These are phyloP conservation scores for Actenoides lindsayi DNA, from an alignment of 2,113 vertebrate species.

Conservation along the genomic window DNA sequence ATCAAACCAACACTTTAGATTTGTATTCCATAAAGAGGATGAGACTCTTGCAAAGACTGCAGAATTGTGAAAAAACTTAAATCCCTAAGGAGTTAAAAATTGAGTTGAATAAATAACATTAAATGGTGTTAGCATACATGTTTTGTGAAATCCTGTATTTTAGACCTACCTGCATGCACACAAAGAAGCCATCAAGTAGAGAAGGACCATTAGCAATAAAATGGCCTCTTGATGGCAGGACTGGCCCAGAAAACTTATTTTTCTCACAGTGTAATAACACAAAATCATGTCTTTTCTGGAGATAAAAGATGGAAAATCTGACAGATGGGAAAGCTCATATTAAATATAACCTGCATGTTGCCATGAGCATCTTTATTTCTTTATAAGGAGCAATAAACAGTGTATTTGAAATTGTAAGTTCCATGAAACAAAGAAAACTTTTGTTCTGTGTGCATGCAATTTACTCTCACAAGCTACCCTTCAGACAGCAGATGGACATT, in stretches of 20 bases:
- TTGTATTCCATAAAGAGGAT: background rate
- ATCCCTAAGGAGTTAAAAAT: background rate
- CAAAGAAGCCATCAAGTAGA: background rate
- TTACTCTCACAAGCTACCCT: background rate
- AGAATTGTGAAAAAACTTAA: background rate
- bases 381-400: background rate
- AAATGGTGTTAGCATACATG: background rate
- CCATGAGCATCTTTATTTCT: background rate
- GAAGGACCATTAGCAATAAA: background rate
- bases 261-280: background rate
- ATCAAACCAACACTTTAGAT: background rate
- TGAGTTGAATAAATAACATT: background rate
- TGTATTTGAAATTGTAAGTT: background rate
- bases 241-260: background rate
- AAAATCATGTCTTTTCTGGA: background rate
- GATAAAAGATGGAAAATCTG: background rate
- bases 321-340: background rate
- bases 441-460: rapidly evolving
- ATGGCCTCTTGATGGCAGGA: background rate
- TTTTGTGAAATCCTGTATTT: background rate
- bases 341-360: background rate
- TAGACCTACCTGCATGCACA: background rate
- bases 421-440: background rate
- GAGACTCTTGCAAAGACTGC: background rate
- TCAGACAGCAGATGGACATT: background rate